A percentile compares a stretch with the other conserved stretches of the same genome.
Conservation (phyloP, 2,888 invertebrate species). For the Acrobasis consociella region DNA sequence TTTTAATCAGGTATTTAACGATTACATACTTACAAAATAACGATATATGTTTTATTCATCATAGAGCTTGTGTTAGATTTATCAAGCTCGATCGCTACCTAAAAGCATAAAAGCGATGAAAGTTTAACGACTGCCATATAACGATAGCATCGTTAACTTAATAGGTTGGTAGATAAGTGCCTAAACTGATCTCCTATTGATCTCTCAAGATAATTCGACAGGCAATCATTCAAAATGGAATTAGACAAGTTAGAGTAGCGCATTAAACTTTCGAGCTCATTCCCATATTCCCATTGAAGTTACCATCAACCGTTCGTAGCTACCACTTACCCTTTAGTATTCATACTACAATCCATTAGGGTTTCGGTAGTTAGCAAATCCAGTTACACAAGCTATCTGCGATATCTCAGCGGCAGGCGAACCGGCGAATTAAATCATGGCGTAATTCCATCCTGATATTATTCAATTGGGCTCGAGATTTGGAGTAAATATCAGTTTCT, state of each 20-base stretch:
- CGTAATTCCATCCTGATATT: conserved; percentile 49
- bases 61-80: too few relatives aligned
- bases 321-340: conserved; percentile 9
- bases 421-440: conserved; percentile 59
- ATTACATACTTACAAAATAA: too few relatives aligned
- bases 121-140: too few relatives aligned
- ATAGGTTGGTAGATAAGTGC: too few relatives aligned
- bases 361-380: conserved; percentile 37
- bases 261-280: conserved; percentile 1
- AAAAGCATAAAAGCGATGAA: too few relatives aligned
- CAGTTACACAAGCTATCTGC: conserved; percentile 51
- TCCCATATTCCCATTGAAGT: conserved; percentile 9
- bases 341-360: neutral
- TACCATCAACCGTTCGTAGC: neutral
- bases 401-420: conserved; percentile 42
- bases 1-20: too few relatives aligned
- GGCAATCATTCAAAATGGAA: too few relatives aligned
- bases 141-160: too few relatives aligned
- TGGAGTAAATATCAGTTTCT: conserved; percentile 34
- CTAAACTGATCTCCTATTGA: too few relatives aligned
- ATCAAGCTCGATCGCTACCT: too few relatives aligned
- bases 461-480: conserved; percentile 53
- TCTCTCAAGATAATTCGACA: too few relatives aligned
- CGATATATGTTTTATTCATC: too few relatives aligned
- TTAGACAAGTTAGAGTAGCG: neutral